Evolutionary conservation across 2,797 vertebrate genomes (phyloP), one percentile per base, ranked within the genome.

Genomic region (Alectoris magna): DNA sequence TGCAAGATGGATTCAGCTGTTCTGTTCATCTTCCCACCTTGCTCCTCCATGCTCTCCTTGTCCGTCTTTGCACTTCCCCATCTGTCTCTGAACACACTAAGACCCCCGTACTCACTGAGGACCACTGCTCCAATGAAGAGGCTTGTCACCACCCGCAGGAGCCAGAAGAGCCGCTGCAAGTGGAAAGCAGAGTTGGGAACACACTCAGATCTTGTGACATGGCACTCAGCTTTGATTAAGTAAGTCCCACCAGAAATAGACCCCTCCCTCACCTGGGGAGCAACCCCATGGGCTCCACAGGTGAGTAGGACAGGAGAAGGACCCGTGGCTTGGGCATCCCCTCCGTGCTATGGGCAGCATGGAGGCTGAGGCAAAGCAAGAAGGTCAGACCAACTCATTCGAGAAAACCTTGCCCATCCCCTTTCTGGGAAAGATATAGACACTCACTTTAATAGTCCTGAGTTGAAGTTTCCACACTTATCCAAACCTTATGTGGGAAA

Each of bases 71-170:
- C 27, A 23, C 22, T 62, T 39, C 26, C 14, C 34, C n/a, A 14
- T 31, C 39, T n/a, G 38, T 29, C 31, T 51, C 22, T 22, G 38
- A 39, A 22, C 16, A 23, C 6, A 12, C 51, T 12, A 21, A 63
- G 63, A 26, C 15, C 14, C 58, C 8, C 3, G 29, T 29, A 98
- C 99, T 98, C 96, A 99, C 99, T 98, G 39, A 99, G 98, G 91
- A 98, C 97, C 75, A 98, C 98, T 0, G 96, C 98, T 71, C 99
- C 99, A 72, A 99, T 96, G 95, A 98, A 98, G 84, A 99, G 98
- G 84, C 98, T 99, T 94, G 96, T 95, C 75, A 98, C 87, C 67
- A 98, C 97, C 70, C 98, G 95, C 55, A 98, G 97, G 96, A 98
- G 97, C 99, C 98, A 99, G 92, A 99, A 98, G 64, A 99, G 90